Evolutionary conservation across 2,797 vertebrate species (phyloP).

Genomic region (Atherinosoma microstoma): DNA sequence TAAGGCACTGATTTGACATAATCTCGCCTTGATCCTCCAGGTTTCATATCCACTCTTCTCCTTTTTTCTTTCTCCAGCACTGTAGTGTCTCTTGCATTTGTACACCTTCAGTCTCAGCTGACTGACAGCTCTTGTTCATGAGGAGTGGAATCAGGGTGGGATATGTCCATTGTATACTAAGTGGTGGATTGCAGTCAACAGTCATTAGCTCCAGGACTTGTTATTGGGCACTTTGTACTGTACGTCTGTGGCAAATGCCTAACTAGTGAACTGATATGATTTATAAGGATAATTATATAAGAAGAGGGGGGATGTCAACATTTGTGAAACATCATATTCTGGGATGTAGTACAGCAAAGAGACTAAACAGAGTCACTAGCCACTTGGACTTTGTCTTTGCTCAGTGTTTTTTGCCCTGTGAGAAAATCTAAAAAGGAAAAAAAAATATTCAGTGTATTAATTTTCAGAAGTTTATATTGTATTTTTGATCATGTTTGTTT

Average conservation of each 20-base stretch:
- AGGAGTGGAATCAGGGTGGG: slow-evolving; percentile 30
- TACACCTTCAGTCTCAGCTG: slow-evolving; percentile 44
- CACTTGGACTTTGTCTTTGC: slow-evolving; percentile 67
- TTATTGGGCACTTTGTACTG: slow-evolving; percentile 75
- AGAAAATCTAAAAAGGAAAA: slow-evolving; percentile 49
- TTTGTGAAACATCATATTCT: slow-evolving; percentile 73
- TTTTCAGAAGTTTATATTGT: slow-evolving; percentile 86
- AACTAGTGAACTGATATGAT: slow-evolving; percentile 70
- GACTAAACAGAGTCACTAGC: slow-evolving; percentile 66
- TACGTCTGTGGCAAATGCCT: slow-evolving; percentile 70
- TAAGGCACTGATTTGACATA: slow-evolving; percentile 43
- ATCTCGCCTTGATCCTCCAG: slow-evolving; percentile 21
- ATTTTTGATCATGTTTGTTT: slow-evolving; percentile 77
- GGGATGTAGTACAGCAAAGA: slow-evolving; percentile 62
- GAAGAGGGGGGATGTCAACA: slow-evolving; percentile 31
- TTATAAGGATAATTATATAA: slow-evolving; percentile 20
- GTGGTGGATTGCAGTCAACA: slow-evolving; percentile 61
- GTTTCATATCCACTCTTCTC: slow-evolving; percentile 20
- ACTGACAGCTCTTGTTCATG: slow-evolving; percentile 36
- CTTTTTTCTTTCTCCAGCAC: neutral
- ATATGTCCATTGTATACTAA: slow-evolving; percentile 52
- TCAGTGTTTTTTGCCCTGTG: slow-evolving; percentile 77
- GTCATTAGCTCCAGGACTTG: slow-evolving; percentile 69
- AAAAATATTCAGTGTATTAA: slow-evolving; percentile 74
- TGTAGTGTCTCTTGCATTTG: slow-evolving; percentile 22